phyloP scores from a whole-genome alignment of 2,888 invertebrate species.

The Andrena dorsata region DNA sequence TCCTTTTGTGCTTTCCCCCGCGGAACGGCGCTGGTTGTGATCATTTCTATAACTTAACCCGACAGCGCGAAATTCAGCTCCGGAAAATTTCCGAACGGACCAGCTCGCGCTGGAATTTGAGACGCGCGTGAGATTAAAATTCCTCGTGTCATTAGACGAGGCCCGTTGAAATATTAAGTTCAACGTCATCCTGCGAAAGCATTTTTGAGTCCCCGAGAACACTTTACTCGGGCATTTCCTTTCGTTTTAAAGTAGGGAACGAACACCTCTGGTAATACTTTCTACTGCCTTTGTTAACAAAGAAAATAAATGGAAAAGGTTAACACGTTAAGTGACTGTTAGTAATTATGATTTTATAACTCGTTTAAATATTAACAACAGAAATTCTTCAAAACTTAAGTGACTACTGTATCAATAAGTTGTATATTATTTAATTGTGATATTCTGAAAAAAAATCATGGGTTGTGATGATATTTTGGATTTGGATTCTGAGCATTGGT shows the following conservation, averaged over 20 bases:
- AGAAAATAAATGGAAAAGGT: too few relatives aligned
- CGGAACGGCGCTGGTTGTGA: slow-evolving; percentile 28
- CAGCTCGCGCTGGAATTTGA: slow-evolving; percentile 11
- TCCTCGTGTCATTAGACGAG: slow-evolving; percentile 10
- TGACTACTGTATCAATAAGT: neutral
- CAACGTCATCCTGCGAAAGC: neutral
- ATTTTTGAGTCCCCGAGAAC: neutral
- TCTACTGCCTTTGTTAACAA: neutral
- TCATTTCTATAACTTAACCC: slow-evolving; percentile 33
- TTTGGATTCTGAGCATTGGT: slow-evolving; percentile 33
- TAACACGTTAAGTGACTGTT: too few relatives aligned
- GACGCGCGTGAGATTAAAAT: slow-evolving; percentile 13
- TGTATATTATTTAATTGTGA: neutral
- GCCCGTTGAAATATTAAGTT: neutral
- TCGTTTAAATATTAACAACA: too few relatives aligned
- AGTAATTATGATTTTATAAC: too few relatives aligned
- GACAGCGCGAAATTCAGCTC: slow-evolving; percentile 3
- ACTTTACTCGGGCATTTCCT: neutral
- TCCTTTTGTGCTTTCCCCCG: slow-evolving; percentile 40
- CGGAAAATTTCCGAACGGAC: neutral
- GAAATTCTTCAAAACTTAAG: too few relatives aligned
- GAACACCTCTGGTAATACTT: neutral
- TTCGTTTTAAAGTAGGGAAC: neutral
- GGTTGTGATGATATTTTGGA: slow-evolving; percentile 2
- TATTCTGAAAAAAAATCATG: neutral